A percentile compares a stretch with the other conserved stretches of the same genome.
These are phyloP conservation scores for Gila orcuttii DNA, from an alignment of 2,113 vertebrate genomes.

Conservation along the genomic window DNA sequence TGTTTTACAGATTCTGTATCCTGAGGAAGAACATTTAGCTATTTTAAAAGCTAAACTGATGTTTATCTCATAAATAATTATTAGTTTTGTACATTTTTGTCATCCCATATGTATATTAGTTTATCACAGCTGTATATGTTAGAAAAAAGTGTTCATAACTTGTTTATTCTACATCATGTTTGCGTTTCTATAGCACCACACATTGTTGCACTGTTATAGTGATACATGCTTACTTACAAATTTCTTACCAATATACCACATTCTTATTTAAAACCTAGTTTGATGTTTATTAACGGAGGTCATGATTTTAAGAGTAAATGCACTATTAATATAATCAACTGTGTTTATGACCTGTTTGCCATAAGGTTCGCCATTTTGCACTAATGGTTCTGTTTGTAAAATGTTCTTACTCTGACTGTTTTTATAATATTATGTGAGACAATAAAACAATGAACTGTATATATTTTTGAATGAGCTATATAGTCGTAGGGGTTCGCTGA, in stretches of 20 bases:
- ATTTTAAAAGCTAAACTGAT: not conserved
- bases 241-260: not conserved
- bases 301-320: constrained; percentile 14
- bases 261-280: not conserved
- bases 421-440: not conserved
- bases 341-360: not conserved
- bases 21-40: constrained; percentile 7
- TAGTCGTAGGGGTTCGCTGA: not conserved
- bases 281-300: not conserved
- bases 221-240: not conserved
- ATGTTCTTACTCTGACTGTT: constrained; percentile 8
- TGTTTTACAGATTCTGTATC: constrained; percentile 57
- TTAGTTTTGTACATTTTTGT: constrained; percentile 29
- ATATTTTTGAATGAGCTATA: not conserved
- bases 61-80: not conserved
- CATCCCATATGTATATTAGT: constrained; percentile 6
- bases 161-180: not conserved
- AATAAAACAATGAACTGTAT: constrained; percentile 35
- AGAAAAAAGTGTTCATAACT: constrained; percentile 5
- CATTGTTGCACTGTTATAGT: constrained; percentile 30
- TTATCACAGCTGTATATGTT: not conserved
- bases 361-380: constrained; percentile 43
- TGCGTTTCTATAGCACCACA: not conserved
- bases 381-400: constrained; percentile 39
- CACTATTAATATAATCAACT: constrained; percentile 18